Conservation (phyloP, 2,797 vertebrate genomes). For the Acipenser transmontanus region DNA sequence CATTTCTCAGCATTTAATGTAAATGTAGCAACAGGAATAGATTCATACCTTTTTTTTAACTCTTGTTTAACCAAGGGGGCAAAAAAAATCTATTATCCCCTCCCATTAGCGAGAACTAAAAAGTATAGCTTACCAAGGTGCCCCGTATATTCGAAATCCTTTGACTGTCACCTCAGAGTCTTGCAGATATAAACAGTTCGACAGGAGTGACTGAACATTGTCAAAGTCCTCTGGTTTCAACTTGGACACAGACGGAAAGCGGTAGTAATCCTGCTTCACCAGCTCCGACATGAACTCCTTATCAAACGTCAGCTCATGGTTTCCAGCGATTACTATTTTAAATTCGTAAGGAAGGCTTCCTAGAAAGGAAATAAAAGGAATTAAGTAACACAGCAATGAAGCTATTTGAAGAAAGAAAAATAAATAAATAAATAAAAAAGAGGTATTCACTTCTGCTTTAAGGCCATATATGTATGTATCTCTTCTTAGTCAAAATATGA, state of each 20-base stretch:
- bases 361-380: constrained; percentile 32
- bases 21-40: too few relatives aligned
- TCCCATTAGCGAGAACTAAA: not conserved
- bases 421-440: too few relatives aligned
- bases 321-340: constrained; percentile 97
- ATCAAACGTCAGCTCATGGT: constrained; percentile 98
- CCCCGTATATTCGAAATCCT: constrained; percentile 96
- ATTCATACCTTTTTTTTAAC: not conserved
- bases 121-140: constrained; percentile 81
- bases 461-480: too few relatives aligned
- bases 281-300: constrained; percentile 99
- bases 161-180: constrained; percentile 96
- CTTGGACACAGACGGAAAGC: constrained; percentile 97
- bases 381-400: not conserved
- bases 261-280: constrained; percentile 99
- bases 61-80: not conserved
- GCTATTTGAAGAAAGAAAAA: too few relatives aligned
- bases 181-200: constrained; percentile 98
- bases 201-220: constrained; percentile 93
- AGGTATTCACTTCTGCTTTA: too few relatives aligned
- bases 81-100: not conserved
- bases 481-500: too few relatives aligned
- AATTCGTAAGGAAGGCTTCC: constrained; percentile 93
- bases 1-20: too few relatives aligned
- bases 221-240: constrained; percentile 99